Base-by-base conservation (phyloP, 2,797 vertebrate genomes). In the Danio aesculapii region DNA sequence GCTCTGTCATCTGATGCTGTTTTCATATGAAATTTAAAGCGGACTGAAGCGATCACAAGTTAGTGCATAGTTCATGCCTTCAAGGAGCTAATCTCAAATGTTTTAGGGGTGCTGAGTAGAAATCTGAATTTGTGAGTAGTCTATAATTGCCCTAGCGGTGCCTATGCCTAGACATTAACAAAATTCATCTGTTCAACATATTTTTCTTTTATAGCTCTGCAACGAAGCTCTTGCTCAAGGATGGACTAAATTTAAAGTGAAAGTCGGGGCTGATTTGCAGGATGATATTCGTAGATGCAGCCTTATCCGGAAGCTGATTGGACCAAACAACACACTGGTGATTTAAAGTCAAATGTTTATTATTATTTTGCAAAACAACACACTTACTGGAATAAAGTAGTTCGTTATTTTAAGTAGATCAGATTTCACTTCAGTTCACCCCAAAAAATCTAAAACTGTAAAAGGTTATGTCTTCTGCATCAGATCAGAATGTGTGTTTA, bases 201-300 rank as follows among this genome's bases (percentile, higher is more conserved):
- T 61, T 50, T 73, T 80, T 8, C 74, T 73, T 30, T 79, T 63
- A n/a, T 84, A 83, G 86, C 80, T 87, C 70, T 88, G 86, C 81
- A 70, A 71, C 17, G 9, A 81, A 44, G 92, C 93, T 8, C 90
- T 93, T 1, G 73, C 86, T 58, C 86, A 84, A 7, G 91, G 92
- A 30, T 95, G 94, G 94, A 93, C 89, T 61, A 94, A 68, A 70
- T 96, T 97, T 87, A 96, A 97, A 90, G 93, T 96, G 88, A 97
- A 98, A 86, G 94, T 94, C 0, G 93, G 93, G 3, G 92, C 91
- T 1, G 92, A 96, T 78, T 87, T 96, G 6, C 84, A 95, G 83
- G 93, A 97, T 52, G 93, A 95, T 84, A 84, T 91, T 39, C 94
- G 92, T 39, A 92, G 95, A 83, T 95, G 93, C 81, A 87, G 84